These are phyloP conservation scores for Clarias pachynema DNA, from an alignment of 2,797 vertebrate genomes.

Conservation along the genomic window DNA sequence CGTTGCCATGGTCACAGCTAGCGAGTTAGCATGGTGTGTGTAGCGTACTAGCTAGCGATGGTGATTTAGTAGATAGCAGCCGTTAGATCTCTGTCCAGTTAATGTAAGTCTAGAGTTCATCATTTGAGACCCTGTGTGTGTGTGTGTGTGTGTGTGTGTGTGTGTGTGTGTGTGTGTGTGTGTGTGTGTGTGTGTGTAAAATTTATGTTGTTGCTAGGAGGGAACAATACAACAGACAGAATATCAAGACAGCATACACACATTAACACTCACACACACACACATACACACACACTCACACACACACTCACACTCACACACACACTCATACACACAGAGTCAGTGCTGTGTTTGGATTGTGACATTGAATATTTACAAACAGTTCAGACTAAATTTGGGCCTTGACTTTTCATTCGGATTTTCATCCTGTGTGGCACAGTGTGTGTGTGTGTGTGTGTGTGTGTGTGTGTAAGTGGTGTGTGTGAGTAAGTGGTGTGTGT, in stretches of 20 bases:
- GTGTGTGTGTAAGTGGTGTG: conserved; percentile 1
- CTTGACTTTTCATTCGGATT: conserved; percentile 4
- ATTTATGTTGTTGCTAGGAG: conserved; percentile 16
- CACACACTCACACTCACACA: conserved; percentile 36
- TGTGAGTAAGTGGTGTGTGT: background rate
- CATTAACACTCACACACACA: conserved; percentile 31
- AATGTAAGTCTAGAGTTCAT: background rate
- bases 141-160: background rate
- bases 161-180: background rate
- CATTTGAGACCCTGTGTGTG: background rate
- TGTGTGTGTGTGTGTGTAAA: background rate
- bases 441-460: background rate
- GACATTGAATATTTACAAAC: conserved; percentile 49
- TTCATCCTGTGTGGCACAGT: conserved; percentile 12
- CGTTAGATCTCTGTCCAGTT: background rate
- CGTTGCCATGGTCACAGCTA: background rate
- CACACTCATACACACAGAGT: background rate
- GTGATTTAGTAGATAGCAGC: background rate
- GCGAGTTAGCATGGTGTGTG: background rate
- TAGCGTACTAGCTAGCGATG: background rate
- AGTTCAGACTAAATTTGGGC: conserved; percentile 36
- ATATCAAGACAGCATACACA: conserved; percentile 10
- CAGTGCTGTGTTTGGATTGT: conserved; percentile 32
- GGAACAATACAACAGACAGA: conserved; percentile 18
- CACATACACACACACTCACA: conserved; percentile 24